Evolutionary conservation across 2,113 vertebrate species (phyloP).

Genomic region (Acrocephalus arundinaceus): DNA sequence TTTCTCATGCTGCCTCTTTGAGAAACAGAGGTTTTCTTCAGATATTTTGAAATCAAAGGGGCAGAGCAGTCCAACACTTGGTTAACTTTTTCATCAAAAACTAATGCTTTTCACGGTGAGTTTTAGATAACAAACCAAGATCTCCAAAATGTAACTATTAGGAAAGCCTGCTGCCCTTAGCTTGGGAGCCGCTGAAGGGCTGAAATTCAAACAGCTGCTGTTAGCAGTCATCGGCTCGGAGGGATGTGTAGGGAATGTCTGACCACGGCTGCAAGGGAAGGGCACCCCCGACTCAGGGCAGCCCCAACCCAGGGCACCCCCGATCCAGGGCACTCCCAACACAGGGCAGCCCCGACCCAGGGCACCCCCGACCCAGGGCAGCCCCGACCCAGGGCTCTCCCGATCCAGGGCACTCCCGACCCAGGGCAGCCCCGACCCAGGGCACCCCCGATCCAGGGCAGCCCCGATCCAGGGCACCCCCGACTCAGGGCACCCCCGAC

Average conservation of each 20-base stretch:
- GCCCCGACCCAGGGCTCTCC: background rate
- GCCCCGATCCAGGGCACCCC: no score
- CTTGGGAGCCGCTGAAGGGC: background rate
- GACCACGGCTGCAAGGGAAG: background rate
- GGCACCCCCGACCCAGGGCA: no score
- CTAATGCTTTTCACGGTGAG: background rate
- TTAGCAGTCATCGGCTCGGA: background rate
- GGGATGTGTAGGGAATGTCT: rapidly evolving
- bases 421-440: background rate
- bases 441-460: background rate
- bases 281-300: rapidly evolving
- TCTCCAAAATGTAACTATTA: background rate
- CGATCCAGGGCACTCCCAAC: rapidly evolving
- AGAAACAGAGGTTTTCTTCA: background rate
- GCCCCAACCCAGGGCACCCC: no score
- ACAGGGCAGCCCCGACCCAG: background rate
- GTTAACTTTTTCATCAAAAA: background rate
- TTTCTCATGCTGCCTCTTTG: background rate
- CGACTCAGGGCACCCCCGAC: no score
- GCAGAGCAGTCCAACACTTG: background rate
- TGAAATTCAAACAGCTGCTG: background rate
- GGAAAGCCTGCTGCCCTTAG: background rate
- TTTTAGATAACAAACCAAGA: background rate
- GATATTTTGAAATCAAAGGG: background rate
- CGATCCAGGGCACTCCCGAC: rapidly evolving